Percentiles rank a stretch among this genome's conserved stretches.
These are phyloP conservation scores for Natator depressus DNA, from an alignment of 2,113 vertebrate species.

Conservation along the genomic window DNA sequence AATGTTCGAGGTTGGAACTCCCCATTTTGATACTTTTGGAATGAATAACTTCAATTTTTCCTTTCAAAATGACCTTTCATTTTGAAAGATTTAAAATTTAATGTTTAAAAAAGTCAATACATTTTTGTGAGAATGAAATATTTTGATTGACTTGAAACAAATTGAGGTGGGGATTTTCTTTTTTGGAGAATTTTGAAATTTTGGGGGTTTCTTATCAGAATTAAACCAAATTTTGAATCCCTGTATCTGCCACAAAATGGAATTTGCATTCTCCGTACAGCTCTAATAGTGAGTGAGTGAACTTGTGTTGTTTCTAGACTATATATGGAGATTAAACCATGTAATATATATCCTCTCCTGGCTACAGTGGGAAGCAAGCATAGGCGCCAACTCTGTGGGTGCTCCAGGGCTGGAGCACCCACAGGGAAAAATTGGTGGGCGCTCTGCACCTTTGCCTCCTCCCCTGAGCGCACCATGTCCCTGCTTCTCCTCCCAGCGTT, in stretches of 20 bases:
- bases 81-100: neutral
- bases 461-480: too few relatives aligned
- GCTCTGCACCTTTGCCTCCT: too few relatives aligned
- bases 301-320: neutral
- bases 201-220: neutral
- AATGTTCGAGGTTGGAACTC: neutral
- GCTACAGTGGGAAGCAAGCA: neutral
- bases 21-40: neutral
- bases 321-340: neutral
- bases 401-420: too few relatives aligned
- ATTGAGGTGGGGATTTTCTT: neutral
- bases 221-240: neutral
- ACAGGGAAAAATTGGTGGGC: too few relatives aligned
- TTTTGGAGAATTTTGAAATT: neutral
- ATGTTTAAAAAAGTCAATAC: too few relatives aligned
- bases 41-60: neutral
- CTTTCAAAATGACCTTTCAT: too few relatives aligned
- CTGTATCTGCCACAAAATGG: neutral
- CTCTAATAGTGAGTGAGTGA: neutral
- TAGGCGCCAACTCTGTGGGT: too few relatives aligned
- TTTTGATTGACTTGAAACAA: neutral
- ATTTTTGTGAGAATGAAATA: too few relatives aligned
- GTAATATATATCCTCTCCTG: neutral
- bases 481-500: too few relatives aligned
- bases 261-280: neutral